Base-by-base conservation (phyloP, 2,113 vertebrate species). In the Corythaeola cristata region DNA sequence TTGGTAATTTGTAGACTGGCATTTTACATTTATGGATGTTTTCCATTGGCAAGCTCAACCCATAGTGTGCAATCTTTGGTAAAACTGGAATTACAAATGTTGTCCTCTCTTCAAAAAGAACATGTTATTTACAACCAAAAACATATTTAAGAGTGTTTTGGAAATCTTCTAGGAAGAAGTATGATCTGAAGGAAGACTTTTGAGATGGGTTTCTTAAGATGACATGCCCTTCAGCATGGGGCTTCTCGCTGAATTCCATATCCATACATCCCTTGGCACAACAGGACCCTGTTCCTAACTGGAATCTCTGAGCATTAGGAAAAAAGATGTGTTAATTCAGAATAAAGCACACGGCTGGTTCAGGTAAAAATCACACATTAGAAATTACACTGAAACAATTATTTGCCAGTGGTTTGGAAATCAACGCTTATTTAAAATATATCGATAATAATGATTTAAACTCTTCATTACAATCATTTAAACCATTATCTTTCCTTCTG, bases 371-470 rank as follows among this genome's bases (percentile, higher is more conserved):
- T 50, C 63, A 75, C 26, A n/a, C 20, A 41, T 89, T 76, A 76
- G 15, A 53, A 69, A 14, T 53, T 62, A 85, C 27, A 62, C 15
- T 35, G 67, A 77, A 93, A 91, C 37, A 83, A 50, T 49, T 69
- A 74, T 83, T 96, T 95, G n/a, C 67, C 47, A 80, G 8, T 44
- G 68, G 28, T 83, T 77, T 94, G 75, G 67, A 96, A 96, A 91
- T 50, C 79, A 74, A 52, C 1, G 11, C n/a, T 74, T 90, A 32
- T 85, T 94, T 85, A 83, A 94, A 96, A 90, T 71, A 66, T 19
- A 90, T 69, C 85, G 15, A 83, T 85, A 90, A 80, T 52, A 89
- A 92, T 79, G 64, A 59, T 79, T 95, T 85, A 85, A 96, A 62
- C 45, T 93, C 81, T 95, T 92, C 79, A 84, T 94, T 88, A 52